These are phyloP conservation scores for Austrolebias charrua DNA, from an alignment of 2,797 vertebrate genomes.

Conservation along the genomic window DNA sequence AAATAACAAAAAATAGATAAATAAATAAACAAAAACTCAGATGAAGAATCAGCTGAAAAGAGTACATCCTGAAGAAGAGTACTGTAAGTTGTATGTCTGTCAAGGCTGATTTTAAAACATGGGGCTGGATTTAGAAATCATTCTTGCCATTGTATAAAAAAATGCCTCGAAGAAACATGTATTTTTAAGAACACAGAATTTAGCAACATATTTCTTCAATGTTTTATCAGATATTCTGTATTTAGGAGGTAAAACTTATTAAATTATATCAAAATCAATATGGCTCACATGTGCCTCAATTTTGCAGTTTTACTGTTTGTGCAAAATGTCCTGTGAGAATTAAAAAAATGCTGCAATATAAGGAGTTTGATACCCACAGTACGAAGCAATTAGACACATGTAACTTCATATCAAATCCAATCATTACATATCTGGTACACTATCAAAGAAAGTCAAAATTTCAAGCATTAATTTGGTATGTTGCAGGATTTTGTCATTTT, in stretches of 20 bases:
- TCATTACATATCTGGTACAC: background rate
- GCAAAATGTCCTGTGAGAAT: constrained; percentile 2
- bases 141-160: too few species aligned
- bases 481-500: background rate
- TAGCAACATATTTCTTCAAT: too few species aligned
- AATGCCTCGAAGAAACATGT: too few species aligned
- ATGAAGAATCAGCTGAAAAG: too few species aligned
- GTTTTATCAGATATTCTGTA: constrained; percentile 4
- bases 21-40: too few species aligned
- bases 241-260: constrained; percentile 10
- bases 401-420: background rate
- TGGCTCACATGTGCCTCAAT: background rate
- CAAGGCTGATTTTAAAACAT: too few species aligned
- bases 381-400: constrained; percentile 13
- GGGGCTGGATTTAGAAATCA: too few species aligned
- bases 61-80: too few species aligned
- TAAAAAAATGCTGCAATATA: background rate
- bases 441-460: background rate
- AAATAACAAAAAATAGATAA: too few species aligned
- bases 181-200: too few species aligned
- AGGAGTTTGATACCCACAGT: constrained; percentile 12
- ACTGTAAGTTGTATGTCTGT: too few species aligned
- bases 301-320: background rate
- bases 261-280: constrained; percentile 22
- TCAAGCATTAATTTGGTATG: background rate